These are phyloP conservation scores for Neogobius melanostomus DNA, from an alignment of 2,113 vertebrate genomes.

Conservation along the genomic window DNA sequence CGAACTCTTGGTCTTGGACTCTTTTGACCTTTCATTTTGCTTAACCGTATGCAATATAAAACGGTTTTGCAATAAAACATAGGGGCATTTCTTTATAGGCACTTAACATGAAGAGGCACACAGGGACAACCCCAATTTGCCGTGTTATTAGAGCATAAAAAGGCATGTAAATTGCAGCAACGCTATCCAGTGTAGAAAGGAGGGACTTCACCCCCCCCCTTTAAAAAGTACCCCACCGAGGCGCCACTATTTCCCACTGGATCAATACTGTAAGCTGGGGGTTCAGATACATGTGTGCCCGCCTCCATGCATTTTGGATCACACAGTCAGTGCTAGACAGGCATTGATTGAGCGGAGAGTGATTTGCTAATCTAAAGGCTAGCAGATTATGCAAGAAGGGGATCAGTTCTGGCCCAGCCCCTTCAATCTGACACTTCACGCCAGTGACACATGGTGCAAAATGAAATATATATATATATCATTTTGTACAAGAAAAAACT, in stretches of 20 bases:
- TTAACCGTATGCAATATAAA: neutral
- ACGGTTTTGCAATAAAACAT: neutral
- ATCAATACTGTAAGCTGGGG: conserved; percentile 43
- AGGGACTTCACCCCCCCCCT: neutral
- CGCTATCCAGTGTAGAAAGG: conserved; percentile 29
- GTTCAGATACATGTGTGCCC: conserved; percentile 22
- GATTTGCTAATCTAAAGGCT: conserved; percentile 67
- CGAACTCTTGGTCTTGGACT: too few species aligned
- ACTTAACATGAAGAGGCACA: conserved; percentile 16
- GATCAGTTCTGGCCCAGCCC: conserved; percentile 64
- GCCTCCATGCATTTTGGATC: conserved; percentile 4
- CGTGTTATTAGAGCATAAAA: conserved; percentile 13
- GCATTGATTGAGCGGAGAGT: conserved; percentile 4
- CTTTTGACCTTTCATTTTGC: neutral
- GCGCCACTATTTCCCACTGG: conserved; percentile 43
- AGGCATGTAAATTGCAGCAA: conserved; percentile 29
- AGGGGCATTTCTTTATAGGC: neutral
- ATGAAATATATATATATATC: neutral
- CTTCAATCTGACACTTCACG: conserved; percentile 62
- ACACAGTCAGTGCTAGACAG: conserved; percentile 8
- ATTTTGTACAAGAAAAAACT: neutral
- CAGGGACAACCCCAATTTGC: conserved; percentile 24
- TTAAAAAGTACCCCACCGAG: conserved; percentile 27
- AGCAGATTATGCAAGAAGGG: conserved; percentile 74
- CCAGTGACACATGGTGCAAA: conserved; percentile 17